Percentiles rank a stretch among this genome's conserved stretches.
Conservation (phyloP, 2,797 vertebrate species). For the Eospalax fontanierii region DNA sequence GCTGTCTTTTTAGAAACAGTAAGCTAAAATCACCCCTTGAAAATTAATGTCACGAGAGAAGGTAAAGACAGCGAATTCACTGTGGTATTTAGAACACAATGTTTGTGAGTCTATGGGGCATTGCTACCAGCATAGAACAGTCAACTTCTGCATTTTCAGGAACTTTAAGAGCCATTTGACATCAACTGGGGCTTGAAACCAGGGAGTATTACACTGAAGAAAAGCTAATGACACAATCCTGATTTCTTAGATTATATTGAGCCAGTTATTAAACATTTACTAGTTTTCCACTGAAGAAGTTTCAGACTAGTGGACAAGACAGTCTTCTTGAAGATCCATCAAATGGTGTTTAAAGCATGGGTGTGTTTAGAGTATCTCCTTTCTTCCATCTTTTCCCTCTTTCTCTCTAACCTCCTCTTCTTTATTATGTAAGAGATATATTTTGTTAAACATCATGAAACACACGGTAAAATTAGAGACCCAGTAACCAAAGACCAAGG, state of each 20-base stretch:
- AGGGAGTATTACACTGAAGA: neutral
- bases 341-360: neutral
- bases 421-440: neutral
- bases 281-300: neutral
- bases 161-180: neutral
- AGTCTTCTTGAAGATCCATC: neutral
- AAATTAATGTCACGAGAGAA: conserved; percentile 33
- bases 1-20: conserved; percentile 39
- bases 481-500: neutral
- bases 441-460: neutral
- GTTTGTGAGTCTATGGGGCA: neutral
- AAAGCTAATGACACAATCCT: neutral
- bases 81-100: neutral
- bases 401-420: neutral
- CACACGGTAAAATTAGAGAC: conserved; percentile 34
- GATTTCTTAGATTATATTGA: neutral
- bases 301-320: neutral
- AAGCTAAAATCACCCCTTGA: conserved; percentile 8
- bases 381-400: neutral
- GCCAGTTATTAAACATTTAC: neutral
- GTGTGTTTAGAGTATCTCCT: neutral
- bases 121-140: neutral
- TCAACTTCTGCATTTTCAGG: neutral
- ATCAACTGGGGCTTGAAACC: neutral
- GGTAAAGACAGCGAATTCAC: neutral